Conservation (phyloP, 2,888 invertebrate species). For the Imbricaverruca yamaguchii region DNA sequence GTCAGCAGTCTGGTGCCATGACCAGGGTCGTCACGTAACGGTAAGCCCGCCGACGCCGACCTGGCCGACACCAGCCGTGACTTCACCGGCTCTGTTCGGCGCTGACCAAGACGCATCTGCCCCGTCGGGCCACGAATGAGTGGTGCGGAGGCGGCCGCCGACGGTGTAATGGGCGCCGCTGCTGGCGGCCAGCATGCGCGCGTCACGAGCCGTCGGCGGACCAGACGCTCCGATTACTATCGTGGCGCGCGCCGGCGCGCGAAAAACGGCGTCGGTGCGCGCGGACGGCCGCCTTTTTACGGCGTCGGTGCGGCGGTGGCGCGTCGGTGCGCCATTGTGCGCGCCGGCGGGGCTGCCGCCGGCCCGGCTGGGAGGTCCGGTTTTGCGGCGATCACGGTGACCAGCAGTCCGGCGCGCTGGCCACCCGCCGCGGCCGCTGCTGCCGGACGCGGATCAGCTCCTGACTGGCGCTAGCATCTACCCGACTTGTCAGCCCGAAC, state of each 20-base stretch:
- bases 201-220: neutral
- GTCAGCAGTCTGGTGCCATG: too few relatives aligned
- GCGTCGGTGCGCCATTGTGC: neutral
- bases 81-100: too few relatives aligned
- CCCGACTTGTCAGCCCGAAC: too few relatives aligned
- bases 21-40: too few relatives aligned
- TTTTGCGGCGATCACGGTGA: neutral
- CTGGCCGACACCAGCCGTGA: too few relatives aligned
- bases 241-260: neutral
- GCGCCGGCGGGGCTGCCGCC: constrained; percentile 9
- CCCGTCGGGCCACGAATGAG: too few relatives aligned
- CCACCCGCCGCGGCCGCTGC: too few relatives aligned
- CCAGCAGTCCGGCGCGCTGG: neutral
- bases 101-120: too few relatives aligned
- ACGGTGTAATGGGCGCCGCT: neutral
- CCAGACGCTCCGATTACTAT: neutral
- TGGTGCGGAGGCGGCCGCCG: too few relatives aligned
- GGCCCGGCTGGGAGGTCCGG: neutral
- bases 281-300: neutral
- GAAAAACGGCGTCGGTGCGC: constrained; percentile 2
- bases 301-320: neutral
- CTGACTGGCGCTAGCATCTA: neutral
- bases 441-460: neutral
- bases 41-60: too few relatives aligned
- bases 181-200: neutral